Conservation (phyloP, 2,888 invertebrate genomes). For the Uropetala carovei region DNA sequence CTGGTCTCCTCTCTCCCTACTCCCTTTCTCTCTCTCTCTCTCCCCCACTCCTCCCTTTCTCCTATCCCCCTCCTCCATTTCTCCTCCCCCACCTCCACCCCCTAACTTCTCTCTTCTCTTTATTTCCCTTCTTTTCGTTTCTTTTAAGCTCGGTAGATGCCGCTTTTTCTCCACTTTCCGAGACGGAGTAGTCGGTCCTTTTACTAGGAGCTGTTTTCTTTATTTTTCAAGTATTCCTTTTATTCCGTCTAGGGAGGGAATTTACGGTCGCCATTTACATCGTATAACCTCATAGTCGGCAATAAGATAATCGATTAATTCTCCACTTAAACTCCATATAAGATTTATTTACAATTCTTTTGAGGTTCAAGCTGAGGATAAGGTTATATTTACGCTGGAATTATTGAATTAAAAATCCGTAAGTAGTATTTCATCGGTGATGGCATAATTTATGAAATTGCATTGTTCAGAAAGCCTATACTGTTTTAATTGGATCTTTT, state of each 20-base stretch:
- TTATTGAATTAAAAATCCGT: too few species aligned
- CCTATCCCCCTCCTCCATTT: not conserved
- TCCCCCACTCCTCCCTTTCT: not conserved
- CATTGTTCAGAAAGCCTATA: too few species aligned
- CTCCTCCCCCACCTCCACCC: not conserved
- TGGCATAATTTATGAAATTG: too few species aligned
- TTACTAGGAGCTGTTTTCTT: not conserved
- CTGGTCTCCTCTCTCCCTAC: not conserved
- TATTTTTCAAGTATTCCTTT: not conserved
- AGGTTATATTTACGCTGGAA: not conserved
- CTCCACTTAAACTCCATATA: not conserved
- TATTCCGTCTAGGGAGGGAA: not conserved
- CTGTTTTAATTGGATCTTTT: too few species aligned
- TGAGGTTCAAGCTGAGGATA: not conserved
- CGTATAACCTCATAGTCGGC: not conserved
- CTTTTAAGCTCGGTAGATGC: not conserved
- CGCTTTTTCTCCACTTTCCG: not conserved
- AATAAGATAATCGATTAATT: not conserved
- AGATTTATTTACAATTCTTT: not conserved
- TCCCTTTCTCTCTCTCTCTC: not conserved
- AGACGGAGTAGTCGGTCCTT: not conserved
- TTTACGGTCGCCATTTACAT: not conserved
- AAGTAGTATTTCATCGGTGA: too few species aligned
- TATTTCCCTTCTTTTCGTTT: not conserved
- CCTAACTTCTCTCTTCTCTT: not conserved